A percentile compares a stretch with the other conserved stretches of the same genome.
phyloP scores from a whole-genome alignment of 1,140 invertebrate species.

The Zaprionus camerounensis region DNA sequence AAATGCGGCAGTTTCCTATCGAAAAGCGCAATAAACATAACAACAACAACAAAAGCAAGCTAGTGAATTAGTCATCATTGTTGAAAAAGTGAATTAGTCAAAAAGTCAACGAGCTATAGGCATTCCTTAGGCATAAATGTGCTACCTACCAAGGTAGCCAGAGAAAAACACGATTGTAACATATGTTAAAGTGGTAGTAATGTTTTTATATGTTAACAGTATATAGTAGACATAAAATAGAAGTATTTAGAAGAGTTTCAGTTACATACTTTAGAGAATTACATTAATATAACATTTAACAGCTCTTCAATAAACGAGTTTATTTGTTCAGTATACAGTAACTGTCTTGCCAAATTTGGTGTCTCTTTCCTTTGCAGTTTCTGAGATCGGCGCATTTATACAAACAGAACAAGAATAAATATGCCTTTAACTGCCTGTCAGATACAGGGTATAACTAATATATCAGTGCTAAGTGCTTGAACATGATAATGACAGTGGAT shows the following conservation, averaged over 20 bases:
- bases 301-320: too few species aligned
- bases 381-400: background rate
- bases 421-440: too few species aligned
- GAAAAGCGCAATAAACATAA: constrained; percentile 16
- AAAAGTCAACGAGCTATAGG: constrained; percentile 45
- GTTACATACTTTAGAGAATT: too few species aligned
- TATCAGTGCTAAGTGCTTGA: too few species aligned
- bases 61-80: constrained; percentile 72
- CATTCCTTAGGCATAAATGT: constrained; percentile 74
- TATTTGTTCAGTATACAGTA: too few species aligned
- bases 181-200: too few species aligned
- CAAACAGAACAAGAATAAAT: background rate
- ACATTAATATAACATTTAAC: too few species aligned
- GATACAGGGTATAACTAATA: too few species aligned
- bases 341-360: background rate
- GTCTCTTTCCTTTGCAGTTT: background rate
- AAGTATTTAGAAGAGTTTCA: background rate
- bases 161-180: background rate
- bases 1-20: constrained; percentile 25
- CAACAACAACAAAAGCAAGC: constrained; percentile 1
- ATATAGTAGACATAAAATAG: too few species aligned
- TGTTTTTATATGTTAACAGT: too few species aligned
- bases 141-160: constrained; percentile 5
- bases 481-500: too few species aligned
- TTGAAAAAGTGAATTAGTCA: constrained; percentile 75